Percentiles rank a stretch among this genome's conserved stretches.
These are phyloP conservation scores for Eilema depressum DNA, from an alignment of 2,888 invertebrate genomes.

Conservation along the genomic window DNA sequence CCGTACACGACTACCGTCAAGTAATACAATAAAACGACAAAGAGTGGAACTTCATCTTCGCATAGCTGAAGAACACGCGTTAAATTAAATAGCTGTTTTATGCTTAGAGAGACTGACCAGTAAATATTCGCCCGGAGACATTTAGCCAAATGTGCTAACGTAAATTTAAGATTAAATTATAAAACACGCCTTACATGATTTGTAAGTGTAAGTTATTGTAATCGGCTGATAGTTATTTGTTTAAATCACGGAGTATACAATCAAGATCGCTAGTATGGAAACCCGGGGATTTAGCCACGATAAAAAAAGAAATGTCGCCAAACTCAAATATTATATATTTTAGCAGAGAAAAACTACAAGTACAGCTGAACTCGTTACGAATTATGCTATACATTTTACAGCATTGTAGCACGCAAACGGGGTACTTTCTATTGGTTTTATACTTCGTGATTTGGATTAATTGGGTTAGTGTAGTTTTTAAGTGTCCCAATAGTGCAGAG, in stretches of 20 bases:
- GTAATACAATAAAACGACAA: not conserved
- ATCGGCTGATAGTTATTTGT: slow-evolving; percentile 17
- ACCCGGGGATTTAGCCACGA: not conserved
- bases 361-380: not conserved
- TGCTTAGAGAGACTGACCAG: not conserved
- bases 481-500: not conserved
- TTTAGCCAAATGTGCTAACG: slow-evolving; percentile 46
- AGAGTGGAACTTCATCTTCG: not conserved
- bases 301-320: not conserved
- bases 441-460: not conserved
- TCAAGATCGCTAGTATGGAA: not conserved
- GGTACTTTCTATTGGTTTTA: not conserved
- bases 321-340: not conserved
- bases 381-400: not conserved
- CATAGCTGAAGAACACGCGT: not conserved
- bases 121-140: slow-evolving; percentile 16
- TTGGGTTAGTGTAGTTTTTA: not conserved
- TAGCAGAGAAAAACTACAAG: not conserved
- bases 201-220: slow-evolving; percentile 38
- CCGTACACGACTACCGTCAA: not conserved
- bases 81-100: not conserved
- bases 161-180: slow-evolving; percentile 44
- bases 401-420: not conserved
- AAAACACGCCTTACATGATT: slow-evolving; percentile 46
- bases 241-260: slow-evolving; percentile 7